phyloP scores from a whole-genome alignment of 2,888 invertebrate genomes.

The Drosophila atroscutellata region DNA sequence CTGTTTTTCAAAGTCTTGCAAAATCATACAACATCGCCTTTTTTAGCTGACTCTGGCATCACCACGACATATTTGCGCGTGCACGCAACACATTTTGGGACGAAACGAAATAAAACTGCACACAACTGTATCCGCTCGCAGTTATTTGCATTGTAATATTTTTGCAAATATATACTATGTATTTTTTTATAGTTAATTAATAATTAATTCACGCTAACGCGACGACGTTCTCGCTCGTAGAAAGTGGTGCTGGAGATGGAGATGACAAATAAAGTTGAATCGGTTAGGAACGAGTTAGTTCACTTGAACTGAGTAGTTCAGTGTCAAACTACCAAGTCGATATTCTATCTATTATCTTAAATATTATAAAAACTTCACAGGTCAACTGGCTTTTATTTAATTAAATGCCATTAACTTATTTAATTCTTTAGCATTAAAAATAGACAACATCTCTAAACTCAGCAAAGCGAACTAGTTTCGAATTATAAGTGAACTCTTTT shows the following conservation, averaged over 20 bases:
- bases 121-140: slow-evolving; percentile 50
- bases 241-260: slow-evolving; percentile 51
- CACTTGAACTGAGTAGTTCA: slow-evolving; percentile 5
- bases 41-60: slow-evolving; percentile 70
- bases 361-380: background rate
- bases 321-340: background rate
- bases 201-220: slow-evolving; percentile 66
- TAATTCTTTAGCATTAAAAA: background rate
- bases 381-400: background rate
- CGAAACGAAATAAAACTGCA: slow-evolving; percentile 47
- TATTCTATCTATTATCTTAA: background rate
- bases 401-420: background rate
- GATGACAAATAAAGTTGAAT: slow-evolving; percentile 30
- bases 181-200: slow-evolving; percentile 58
- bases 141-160: slow-evolving; percentile 53
- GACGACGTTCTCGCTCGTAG: slow-evolving; percentile 56
- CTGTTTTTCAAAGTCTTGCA: slow-evolving; percentile 70
- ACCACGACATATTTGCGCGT: slow-evolving; percentile 63
- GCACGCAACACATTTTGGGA: slow-evolving; percentile 61
- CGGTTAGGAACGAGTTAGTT: slow-evolving; percentile 1
- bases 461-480: background rate
- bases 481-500: background rate
- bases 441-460: background rate
- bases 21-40: slow-evolving; percentile 78
- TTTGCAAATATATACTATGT: slow-evolving; percentile 50